Conservation (phyloP, 1,140 invertebrate species). For the Sycophaga agraensis region DNA sequence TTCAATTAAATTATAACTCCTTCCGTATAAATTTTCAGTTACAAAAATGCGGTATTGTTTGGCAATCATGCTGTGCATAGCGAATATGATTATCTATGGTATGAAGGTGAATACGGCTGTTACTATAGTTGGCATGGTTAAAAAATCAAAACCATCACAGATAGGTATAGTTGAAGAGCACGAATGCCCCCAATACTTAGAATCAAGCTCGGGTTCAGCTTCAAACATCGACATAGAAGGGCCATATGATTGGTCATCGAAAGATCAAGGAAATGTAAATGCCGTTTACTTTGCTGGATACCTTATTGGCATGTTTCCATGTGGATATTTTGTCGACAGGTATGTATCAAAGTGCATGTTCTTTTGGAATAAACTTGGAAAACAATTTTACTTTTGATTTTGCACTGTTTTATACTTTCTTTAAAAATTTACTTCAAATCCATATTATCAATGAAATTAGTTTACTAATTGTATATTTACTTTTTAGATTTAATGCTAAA, state of each 20-base stretch:
- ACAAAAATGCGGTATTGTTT: conserved; percentile 45
- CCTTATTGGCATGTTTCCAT: conserved; percentile 68
- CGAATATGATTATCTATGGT: conserved; percentile 74
- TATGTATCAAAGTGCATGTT: conserved; percentile 28
- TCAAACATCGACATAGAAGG: conserved; percentile 58
- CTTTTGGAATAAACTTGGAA: too few relatives aligned
- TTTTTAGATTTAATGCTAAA: conserved; percentile 70
- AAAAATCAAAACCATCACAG: conserved; percentile 59
- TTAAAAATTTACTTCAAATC: too few relatives aligned
- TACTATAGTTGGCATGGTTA: conserved; percentile 85
- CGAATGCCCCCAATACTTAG: conserved; percentile 41
- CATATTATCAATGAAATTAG: too few relatives aligned
- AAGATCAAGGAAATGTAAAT: conserved; percentile 69
- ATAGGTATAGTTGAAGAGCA: not conserved
- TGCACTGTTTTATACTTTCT: too few relatives aligned
- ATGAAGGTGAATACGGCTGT: conserved; percentile 85
- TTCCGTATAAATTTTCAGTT: not conserved
- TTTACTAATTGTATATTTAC: too few relatives aligned
- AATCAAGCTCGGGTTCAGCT: not conserved
- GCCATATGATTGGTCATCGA: conserved; percentile 70
- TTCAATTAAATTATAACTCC: too few relatives aligned
- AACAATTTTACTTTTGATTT: too few relatives aligned
- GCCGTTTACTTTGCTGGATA: conserved; percentile 89
- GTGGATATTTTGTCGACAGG: conserved; percentile 62
- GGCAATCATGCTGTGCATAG: conserved; percentile 55